Evolutionary conservation across 2,113 vertebrate genomes (phyloP).

Genomic region (Saccopteryx bilineata): DNA sequence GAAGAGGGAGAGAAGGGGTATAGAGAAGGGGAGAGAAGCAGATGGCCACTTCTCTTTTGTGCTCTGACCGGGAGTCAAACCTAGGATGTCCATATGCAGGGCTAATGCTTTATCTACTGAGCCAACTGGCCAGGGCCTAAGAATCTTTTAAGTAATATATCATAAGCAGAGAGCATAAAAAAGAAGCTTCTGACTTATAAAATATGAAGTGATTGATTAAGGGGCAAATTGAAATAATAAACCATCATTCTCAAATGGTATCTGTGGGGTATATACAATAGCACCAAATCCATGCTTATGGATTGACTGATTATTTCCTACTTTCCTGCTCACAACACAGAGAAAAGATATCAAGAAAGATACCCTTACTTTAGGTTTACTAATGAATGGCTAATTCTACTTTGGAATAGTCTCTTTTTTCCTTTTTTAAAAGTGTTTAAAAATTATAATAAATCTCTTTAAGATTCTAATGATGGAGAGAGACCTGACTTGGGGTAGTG

Average conservation of each 20-base stretch:
- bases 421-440: not conserved
- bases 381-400: not conserved
- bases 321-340: not conserved
- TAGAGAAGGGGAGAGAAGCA: too few relatives aligned
- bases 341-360: not conserved
- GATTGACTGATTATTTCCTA: not conserved
- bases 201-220: conserved; percentile 9
- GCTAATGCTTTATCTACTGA: too few relatives aligned
- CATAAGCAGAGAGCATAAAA: not conserved
- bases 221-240: not conserved
- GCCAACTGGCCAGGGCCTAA: not conserved
- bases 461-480: not conserved
- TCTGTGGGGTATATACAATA: not conserved
- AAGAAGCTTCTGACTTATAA: conserved; percentile 25
- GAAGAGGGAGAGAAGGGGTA: too few relatives aligned
- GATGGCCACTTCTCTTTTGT: too few relatives aligned
- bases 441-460: not conserved
- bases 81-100: too few relatives aligned
- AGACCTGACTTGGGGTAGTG: too few relatives aligned
- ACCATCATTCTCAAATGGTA: not conserved
- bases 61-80: too few relatives aligned
- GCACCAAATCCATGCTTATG: not conserved
- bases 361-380: not conserved
- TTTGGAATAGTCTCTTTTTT: not conserved
- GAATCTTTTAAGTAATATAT: conserved; percentile 44